phyloP scores from a whole-genome alignment of 1,140 invertebrate species.

The Lordiphosa clarofinis region DNA sequence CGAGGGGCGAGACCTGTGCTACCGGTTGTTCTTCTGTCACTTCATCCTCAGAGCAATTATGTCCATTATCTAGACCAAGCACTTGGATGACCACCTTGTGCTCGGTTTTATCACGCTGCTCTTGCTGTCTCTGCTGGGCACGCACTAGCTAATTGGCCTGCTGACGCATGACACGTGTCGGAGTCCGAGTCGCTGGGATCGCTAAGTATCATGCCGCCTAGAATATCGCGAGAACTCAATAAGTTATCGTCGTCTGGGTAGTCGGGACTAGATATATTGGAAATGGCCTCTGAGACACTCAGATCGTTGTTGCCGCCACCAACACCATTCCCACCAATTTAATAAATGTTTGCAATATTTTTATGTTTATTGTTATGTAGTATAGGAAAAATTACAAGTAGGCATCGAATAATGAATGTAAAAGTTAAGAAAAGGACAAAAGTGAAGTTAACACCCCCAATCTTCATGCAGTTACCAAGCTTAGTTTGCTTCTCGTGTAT shows the following conservation, averaged over 20 bases:
- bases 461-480: no score
- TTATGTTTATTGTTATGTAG: no score
- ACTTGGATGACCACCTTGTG: conserved; percentile 92
- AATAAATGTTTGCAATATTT: no score
- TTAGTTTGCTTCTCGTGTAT: no score
- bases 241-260: conserved; percentile 87
- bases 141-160: conserved; percentile 73
- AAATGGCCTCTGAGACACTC: conserved; percentile 89
- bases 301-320: conserved; percentile 82
- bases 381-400: no score
- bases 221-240: conserved; percentile 80
- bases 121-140: conserved; percentile 78
- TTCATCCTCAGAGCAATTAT: conserved; percentile 80
- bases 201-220: conserved; percentile 88
- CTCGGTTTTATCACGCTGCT: conserved; percentile 80
- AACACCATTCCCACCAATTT: conserved; percentile 35
- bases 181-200: conserved; percentile 93
- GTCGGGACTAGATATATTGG: conserved; percentile 92
- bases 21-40: conserved; percentile 68
- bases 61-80: conserved; percentile 81
- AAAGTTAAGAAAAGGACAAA: no score
- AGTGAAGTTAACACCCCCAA: no score
- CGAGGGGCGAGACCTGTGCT: conserved; percentile 82
- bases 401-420: no score
- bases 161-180: conserved; percentile 86